Evolutionary conservation across 2,113 vertebrate species (phyloP).

Genomic region (Phainopepla nitens): DNA sequence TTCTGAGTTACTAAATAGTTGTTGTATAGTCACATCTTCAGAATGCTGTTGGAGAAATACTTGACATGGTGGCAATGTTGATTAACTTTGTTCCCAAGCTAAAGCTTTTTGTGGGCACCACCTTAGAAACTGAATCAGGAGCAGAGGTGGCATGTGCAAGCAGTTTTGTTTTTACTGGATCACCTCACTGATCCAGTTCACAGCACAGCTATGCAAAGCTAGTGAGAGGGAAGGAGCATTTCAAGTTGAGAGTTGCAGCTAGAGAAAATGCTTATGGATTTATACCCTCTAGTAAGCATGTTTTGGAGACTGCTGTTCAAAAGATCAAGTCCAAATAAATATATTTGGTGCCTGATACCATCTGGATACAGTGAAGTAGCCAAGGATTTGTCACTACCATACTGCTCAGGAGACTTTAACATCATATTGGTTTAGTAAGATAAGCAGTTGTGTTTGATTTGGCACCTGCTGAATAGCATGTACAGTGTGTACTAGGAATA

Average conservation of each 20-base stretch:
- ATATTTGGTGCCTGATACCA: not conserved
- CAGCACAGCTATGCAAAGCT: not conserved
- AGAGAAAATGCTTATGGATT: not conserved
- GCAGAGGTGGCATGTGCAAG: not conserved
- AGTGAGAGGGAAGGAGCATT: not conserved
- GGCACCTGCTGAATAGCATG: not conserved
- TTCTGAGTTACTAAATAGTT: not conserved
- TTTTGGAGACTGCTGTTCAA: not conserved
- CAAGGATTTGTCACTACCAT: not conserved
- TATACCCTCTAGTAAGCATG: not conserved
- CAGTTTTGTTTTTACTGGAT: not conserved
- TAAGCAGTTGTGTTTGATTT: constrained; percentile 2
- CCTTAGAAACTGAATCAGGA: not conserved
- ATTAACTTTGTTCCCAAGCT: not conserved
- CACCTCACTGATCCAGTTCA: not conserved
- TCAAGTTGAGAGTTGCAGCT: not conserved
- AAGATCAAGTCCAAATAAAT: constrained; percentile 8
- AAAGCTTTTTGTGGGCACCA: not conserved
- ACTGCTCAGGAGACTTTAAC: not conserved
- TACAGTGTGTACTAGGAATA: not conserved
- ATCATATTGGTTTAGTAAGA: not conserved
- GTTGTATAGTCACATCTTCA: not conserved
- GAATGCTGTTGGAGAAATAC: not conserved
- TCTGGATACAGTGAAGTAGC: not conserved
- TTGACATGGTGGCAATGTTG: not conserved